A percentile compares a stretch with the other conserved stretches of the same genome.
Conservation (phyloP, 2,888 invertebrate species). For the Epistrophe eligans region DNA sequence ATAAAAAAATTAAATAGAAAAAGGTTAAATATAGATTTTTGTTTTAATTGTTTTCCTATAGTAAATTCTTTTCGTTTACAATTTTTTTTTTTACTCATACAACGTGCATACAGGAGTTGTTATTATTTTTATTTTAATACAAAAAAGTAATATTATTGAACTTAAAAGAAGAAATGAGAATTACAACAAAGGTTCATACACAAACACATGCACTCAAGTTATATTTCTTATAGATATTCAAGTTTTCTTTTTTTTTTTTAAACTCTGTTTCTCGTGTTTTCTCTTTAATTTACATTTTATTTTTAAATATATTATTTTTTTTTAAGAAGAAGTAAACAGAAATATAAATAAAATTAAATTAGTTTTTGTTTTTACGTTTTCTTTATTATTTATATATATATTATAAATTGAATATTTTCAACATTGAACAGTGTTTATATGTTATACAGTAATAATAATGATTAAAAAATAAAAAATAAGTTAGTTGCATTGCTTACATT, state of each 20-base stretch:
- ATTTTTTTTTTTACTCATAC: slow-evolving; percentile 38
- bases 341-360: slow-evolving; percentile 47
- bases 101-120: slow-evolving; percentile 52
- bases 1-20: slow-evolving; percentile 38
- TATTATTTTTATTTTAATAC: slow-evolving; percentile 7
- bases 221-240: slow-evolving; percentile 39
- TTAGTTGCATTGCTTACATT: slow-evolving; percentile 75
- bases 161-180: slow-evolving; percentile 22
- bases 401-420: slow-evolving; percentile 69
- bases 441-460: slow-evolving; percentile 57
- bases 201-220: slow-evolving; percentile 60
- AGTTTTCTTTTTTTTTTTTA: slow-evolving; percentile 15
- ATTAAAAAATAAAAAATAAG: slow-evolving; percentile 73
- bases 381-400: slow-evolving; percentile 52
- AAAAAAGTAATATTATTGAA: slow-evolving; percentile 13
- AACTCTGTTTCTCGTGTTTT: slow-evolving; percentile 33
- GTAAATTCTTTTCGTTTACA: slow-evolving; percentile 37
- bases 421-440: slow-evolving; percentile 74
- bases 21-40: slow-evolving; percentile 28
- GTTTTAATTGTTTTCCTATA: slow-evolving; percentile 39
- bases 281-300: slow-evolving; percentile 54
- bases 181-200: slow-evolving; percentile 48
- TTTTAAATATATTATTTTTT: slow-evolving; percentile 55
- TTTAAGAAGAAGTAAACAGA: slow-evolving; percentile 35
- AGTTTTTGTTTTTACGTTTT: slow-evolving; percentile 55